phyloP scores from a whole-genome alignment of 2,888 invertebrate species.

The Plebejus melissa region DNA sequence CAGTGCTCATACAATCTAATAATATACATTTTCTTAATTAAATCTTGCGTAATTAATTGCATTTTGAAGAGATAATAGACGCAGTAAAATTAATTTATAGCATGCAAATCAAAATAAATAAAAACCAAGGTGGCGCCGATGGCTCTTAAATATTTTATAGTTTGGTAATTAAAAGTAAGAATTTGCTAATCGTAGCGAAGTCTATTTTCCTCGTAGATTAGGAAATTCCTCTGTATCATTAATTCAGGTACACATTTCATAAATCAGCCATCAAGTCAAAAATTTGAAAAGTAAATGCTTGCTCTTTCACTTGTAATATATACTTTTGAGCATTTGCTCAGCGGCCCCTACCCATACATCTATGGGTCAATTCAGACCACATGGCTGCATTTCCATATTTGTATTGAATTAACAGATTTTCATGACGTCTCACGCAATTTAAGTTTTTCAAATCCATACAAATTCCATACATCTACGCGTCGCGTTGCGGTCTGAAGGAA shows the following conservation, averaged over 20 bases:
- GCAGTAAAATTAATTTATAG: constrained; percentile 2
- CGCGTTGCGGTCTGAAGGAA: too few relatives aligned
- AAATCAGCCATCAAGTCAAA: too few relatives aligned
- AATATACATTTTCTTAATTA: not conserved
- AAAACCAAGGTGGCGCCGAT: constrained; percentile 12
- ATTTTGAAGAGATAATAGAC: not conserved
- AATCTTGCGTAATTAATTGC: not conserved
- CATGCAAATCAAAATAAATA: not conserved
- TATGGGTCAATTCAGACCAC: too few relatives aligned
- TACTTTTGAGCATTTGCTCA: too few relatives aligned
- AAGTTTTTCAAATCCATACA: too few relatives aligned
- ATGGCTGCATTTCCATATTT: too few relatives aligned
- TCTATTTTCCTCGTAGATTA: not conserved
- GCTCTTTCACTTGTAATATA: too few relatives aligned
- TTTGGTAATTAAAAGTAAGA: constrained; percentile 6
- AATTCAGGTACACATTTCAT: not conserved
- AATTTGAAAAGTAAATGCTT: too few relatives aligned
- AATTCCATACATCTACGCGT: too few relatives aligned
- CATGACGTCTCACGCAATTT: too few relatives aligned
- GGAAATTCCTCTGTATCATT: not conserved
- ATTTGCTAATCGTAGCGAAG: not conserved
- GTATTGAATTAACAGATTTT: too few relatives aligned
- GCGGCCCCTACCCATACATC: too few relatives aligned
- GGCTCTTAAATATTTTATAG: constrained; percentile 8
- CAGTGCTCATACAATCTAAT: not conserved